Conservation (phyloP, 2,888 invertebrate genomes). For the Campoplex capitator region DNA sequence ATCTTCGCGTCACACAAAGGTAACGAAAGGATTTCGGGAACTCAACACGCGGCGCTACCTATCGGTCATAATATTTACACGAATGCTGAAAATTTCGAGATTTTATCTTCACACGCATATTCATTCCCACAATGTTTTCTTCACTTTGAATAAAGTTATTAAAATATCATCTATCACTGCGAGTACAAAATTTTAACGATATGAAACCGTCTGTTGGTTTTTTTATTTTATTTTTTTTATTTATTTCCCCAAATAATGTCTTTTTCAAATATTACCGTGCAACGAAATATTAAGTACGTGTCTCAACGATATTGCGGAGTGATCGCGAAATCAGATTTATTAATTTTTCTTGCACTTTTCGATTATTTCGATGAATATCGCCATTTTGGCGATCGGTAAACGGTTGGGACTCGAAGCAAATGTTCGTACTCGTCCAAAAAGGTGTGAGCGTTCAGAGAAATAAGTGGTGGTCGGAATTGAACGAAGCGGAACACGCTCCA, state of each 20-base stretch:
- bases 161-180: slow-evolving; percentile 19
- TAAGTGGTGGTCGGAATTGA: not conserved
- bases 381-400: not conserved
- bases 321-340: not conserved
- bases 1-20: not conserved
- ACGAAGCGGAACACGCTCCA: not conserved
- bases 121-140: not conserved
- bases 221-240: not conserved
- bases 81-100: not conserved
- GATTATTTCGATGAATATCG: not conserved
- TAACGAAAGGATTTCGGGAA: not conserved
- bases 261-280: not conserved
- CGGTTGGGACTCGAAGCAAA: not conserved
- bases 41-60: slow-evolving; percentile 5
- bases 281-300: slow-evolving; percentile 21
- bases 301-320: not conserved
- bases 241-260: not conserved
- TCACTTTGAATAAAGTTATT: not conserved
- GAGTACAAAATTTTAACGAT: slow-evolving; percentile 13
- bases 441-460: not conserved
- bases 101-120: not conserved
- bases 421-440: not conserved
- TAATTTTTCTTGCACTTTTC: not conserved
- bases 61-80: slow-evolving; percentile 1
- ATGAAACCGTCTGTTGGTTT: slow-evolving; percentile 11